Conservation (phyloP, 2,888 invertebrate genomes). For the Oscheius myriophilus region DNA sequence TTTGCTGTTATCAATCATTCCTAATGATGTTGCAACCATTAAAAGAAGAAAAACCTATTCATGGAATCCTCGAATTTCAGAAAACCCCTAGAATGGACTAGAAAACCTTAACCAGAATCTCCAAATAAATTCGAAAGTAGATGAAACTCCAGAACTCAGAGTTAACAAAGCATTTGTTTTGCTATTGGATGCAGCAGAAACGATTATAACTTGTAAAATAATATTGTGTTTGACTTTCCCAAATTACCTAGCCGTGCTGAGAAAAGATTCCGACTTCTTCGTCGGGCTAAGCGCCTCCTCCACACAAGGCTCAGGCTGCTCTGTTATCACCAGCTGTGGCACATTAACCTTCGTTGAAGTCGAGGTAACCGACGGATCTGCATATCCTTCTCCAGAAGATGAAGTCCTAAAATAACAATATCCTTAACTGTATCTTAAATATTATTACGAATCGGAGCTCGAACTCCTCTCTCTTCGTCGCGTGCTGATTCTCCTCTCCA, state of each 20-base stretch:
- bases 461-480: constrained; percentile 28
- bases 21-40: too few relatives aligned
- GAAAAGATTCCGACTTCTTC: constrained; percentile 5
- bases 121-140: too few relatives aligned
- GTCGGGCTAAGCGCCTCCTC: neutral
- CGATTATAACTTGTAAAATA: too few relatives aligned
- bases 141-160: too few relatives aligned
- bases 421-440: neutral
- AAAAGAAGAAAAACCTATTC: too few relatives aligned
- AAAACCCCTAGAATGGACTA: too few relatives aligned
- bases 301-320: constrained; percentile 12
- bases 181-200: too few relatives aligned
- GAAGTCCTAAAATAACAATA: constrained; percentile 1
- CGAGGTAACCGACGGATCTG: constrained; percentile 6
- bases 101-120: too few relatives aligned
- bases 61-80: too few relatives aligned
- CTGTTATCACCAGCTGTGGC: constrained; percentile 20
- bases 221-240: too few relatives aligned
- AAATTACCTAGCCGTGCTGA: neutral
- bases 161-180: too few relatives aligned
- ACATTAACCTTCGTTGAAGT: neutral
- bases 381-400: constrained; percentile 25
- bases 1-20: too few relatives aligned
- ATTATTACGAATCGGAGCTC: constrained; percentile 35
- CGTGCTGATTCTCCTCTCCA: constrained; percentile 35